Percentiles rank a stretch among this genome's conserved stretches.
phyloP scores from a whole-genome alignment of 2,888 invertebrate genomes.

The Blera fallax region DNA sequence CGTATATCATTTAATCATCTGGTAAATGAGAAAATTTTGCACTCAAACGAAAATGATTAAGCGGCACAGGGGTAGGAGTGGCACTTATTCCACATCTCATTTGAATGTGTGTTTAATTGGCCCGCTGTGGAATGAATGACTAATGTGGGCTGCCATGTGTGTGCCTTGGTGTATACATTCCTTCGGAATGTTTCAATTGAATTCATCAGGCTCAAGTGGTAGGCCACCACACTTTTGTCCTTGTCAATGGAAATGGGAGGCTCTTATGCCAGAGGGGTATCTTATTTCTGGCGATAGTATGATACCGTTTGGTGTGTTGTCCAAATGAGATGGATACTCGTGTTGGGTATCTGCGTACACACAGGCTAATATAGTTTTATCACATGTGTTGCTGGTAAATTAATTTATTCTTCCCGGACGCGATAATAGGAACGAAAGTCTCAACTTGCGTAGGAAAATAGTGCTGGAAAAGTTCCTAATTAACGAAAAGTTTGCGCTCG shows the following conservation, averaged over 20 bases:
- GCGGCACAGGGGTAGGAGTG: constrained; percentile 1
- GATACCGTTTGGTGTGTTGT: constrained; percentile 20
- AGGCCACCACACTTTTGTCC: constrained; percentile 38
- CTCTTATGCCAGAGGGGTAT: neutral
- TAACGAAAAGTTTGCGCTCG: no score
- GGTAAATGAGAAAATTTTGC: constrained; percentile 70
- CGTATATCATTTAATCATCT: constrained; percentile 71
- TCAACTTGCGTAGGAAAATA: no score
- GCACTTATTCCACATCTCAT: constrained; percentile 42
- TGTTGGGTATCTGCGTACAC: no score
- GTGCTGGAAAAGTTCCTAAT: no score
- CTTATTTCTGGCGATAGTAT: constrained; percentile 11
- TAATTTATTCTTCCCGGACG: no score
- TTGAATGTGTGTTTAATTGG: constrained; percentile 70
- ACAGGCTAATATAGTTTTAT: no score
- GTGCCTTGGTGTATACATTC: constrained; percentile 41
- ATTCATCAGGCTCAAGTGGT: constrained; percentile 58
- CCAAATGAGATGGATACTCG: neutral
- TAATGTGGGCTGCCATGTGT: constrained; percentile 56
- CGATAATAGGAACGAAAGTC: no score
- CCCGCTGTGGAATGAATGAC: constrained; percentile 65
- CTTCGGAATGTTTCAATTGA: constrained; percentile 56
- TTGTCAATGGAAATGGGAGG: constrained; percentile 19
- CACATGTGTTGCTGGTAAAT: no score
- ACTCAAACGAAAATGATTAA: constrained; percentile 72